Evolutionary conservation across 1,140 invertebrate species (phyloP).

Genomic region (Asobara japonica): DNA sequence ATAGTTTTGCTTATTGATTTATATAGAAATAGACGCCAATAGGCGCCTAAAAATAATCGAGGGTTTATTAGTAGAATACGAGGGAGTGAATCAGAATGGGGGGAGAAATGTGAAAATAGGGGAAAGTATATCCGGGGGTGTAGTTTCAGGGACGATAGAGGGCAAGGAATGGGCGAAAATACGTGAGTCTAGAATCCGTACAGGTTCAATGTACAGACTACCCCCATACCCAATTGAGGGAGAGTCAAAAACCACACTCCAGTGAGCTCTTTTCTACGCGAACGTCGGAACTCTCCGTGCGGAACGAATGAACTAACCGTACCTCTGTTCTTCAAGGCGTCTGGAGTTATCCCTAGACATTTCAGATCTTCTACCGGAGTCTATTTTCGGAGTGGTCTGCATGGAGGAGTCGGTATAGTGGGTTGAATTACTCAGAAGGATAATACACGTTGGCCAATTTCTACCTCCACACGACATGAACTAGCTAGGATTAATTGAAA

Average conservation of each 20-base stretch:
- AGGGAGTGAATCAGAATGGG: conserved; percentile 4
- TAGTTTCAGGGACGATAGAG: neutral
- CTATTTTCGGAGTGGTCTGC: neutral
- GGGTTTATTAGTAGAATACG: neutral
- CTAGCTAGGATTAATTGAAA: too few relatives aligned
- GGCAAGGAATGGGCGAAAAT: neutral
- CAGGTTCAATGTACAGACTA: conserved; percentile 45
- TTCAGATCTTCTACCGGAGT: neutral
- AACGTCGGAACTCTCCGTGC: neutral
- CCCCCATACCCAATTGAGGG: neutral
- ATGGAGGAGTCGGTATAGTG: neutral
- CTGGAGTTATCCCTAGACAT: neutral
- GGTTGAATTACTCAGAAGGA: neutral
- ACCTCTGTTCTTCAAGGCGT: neutral
- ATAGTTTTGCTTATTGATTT: neutral
- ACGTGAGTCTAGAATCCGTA: conserved; percentile 19
- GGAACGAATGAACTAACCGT: conserved; percentile 13
- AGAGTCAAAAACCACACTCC: neutral
- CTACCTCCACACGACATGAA: too few relatives aligned
- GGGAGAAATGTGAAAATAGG: neutral
- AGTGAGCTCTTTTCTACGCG: neutral
- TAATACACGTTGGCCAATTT: too few relatives aligned
- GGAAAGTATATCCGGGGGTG: neutral
- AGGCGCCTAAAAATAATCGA: neutral
- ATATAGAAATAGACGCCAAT: neutral